Evolutionary conservation across 1,140 invertebrate genomes (phyloP).

Genomic region (Drosophila ambigua): DNA sequence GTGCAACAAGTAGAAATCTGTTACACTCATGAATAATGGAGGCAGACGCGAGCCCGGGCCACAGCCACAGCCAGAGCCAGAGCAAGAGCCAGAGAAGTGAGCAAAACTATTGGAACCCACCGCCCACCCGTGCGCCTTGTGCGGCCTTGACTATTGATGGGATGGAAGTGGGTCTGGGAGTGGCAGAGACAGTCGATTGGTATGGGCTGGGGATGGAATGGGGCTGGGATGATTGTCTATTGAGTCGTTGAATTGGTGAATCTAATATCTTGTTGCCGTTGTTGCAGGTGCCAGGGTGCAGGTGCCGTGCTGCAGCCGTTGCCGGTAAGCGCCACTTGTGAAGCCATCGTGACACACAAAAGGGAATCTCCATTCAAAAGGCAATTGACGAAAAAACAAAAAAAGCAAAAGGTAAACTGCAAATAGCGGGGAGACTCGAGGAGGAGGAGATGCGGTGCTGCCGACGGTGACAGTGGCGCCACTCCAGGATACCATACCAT

Average conservation of each 20-base stretch:
- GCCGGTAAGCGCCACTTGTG: constrained; percentile 65
- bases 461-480: constrained; percentile 44
- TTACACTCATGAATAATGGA: constrained; percentile 71
- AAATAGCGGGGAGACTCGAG: constrained; percentile 12
- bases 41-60: constrained; percentile 40
- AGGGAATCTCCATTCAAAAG: constrained; percentile 39
- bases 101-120: constrained; percentile 74
- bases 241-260: constrained; percentile 48
- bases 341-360: constrained; percentile 57
- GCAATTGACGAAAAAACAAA: constrained; percentile 42
- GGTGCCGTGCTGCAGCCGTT: constrained; percentile 29
- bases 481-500: neutral
- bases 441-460: constrained; percentile 27
- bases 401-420: neutral
- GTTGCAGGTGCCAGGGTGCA: constrained; percentile 51
- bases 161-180: constrained; percentile 1
- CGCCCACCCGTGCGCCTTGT: neutral
- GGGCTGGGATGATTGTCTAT: constrained; percentile 52
- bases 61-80: neutral
- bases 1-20: constrained; percentile 75
- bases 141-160: constrained; percentile 8
- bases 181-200: neutral
- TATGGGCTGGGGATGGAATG: constrained; percentile 21
- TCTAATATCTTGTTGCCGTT: constrained; percentile 46
- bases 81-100: constrained; percentile 60